phyloP scores from a whole-genome alignment of 1,140 invertebrate species.

The Mya arenaria region DNA sequence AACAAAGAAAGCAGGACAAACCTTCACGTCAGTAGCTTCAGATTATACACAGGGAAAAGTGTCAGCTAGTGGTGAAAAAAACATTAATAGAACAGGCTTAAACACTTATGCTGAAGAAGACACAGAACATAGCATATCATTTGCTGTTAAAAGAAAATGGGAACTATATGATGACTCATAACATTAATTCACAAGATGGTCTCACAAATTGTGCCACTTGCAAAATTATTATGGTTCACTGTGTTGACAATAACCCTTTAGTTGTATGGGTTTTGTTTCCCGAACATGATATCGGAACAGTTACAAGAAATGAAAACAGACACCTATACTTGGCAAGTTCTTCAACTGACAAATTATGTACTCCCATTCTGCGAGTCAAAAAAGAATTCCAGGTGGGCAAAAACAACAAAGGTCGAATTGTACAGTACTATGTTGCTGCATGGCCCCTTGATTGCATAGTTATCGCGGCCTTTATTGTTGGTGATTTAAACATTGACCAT shows the following conservation, averaged over 20 bases:
- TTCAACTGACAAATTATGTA: constrained; percentile 38
- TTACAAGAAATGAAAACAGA: not conserved
- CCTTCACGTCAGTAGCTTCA: not conserved
- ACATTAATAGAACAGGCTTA: constrained; percentile 28
- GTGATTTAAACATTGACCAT: constrained; percentile 28
- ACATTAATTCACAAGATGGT: constrained; percentile 46
- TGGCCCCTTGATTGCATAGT: no score
- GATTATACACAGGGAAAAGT: constrained; percentile 38
- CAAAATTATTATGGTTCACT: constrained; percentile 26
- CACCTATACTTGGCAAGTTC: constrained; percentile 2
- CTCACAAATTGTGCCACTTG: constrained; percentile 56
- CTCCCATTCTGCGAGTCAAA: constrained; percentile 34
- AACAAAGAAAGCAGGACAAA: not conserved
- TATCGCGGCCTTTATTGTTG: not conserved
- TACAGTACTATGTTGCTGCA: no score
- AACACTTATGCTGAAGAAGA: constrained; percentile 38
- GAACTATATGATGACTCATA: constrained; percentile 51
- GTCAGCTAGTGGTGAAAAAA: not conserved
- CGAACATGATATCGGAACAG: constrained; percentile 25
- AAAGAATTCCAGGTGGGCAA: constrained; percentile 45
- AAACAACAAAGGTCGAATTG: constrained; percentile 35
- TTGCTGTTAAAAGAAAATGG: constrained; percentile 30
- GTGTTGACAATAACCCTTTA: constrained; percentile 14
- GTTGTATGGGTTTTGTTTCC: constrained; percentile 51
- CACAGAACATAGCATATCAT: constrained; percentile 28